Evolutionary conservation across 1,140 invertebrate genomes (phyloP).

Genomic region (Trinorchestia longiramus): DNA sequence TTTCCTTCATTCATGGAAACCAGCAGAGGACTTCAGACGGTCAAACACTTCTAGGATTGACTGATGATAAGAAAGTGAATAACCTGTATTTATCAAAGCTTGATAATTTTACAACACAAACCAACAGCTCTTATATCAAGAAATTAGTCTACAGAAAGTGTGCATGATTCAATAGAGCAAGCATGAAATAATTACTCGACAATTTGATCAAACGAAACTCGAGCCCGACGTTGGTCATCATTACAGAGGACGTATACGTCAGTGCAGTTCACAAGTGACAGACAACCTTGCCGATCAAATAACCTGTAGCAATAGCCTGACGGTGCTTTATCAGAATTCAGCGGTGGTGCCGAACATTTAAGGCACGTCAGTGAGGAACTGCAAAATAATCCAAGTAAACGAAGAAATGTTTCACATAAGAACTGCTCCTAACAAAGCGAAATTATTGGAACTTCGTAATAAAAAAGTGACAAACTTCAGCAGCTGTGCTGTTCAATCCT

Average conservation of each 20-base stretch:
- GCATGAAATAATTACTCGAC: background rate
- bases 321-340: background rate
- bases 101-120: background rate
- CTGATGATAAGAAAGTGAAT: background rate
- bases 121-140: background rate
- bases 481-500: background rate
- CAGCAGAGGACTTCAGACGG: too few relatives aligned
- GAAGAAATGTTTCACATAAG: background rate
- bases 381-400: background rate
- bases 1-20: background rate
- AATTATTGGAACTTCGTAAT: background rate
- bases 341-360: background rate
- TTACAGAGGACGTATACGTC: background rate
- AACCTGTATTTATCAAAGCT: background rate
- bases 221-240: background rate
- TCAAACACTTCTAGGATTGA: background rate
- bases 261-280: background rate
- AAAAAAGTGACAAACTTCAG: background rate
- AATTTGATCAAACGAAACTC: background rate
- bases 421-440: background rate
- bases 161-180: background rate
- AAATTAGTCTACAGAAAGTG: background rate
- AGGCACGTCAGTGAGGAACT: background rate
- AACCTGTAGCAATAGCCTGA: background rate
- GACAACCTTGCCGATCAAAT: background rate